Evolutionary conservation across 2,113 vertebrate species (phyloP).

Genomic region (Hippoglossus stenolepis): DNA sequence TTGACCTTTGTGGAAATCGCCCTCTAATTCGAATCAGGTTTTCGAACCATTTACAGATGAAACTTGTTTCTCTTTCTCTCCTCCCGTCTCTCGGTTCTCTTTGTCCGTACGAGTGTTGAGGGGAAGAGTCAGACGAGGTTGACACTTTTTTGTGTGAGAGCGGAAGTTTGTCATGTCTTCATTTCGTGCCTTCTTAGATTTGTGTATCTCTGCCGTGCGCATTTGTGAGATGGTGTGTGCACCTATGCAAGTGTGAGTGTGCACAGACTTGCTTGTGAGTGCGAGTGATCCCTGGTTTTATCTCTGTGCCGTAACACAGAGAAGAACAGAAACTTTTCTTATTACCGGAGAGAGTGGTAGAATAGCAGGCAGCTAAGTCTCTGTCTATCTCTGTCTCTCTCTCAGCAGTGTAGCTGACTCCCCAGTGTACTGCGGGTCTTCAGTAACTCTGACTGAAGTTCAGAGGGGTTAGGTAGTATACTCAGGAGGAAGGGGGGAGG

Average conservation of each 20-base stretch:
- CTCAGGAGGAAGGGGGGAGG: conserved; percentile 73
- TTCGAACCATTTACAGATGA: conserved; percentile 91
- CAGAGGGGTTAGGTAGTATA: conserved; percentile 80
- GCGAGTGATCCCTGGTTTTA: conserved; percentile 80
- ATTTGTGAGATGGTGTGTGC: conserved; percentile 7
- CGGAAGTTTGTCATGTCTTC: conserved; percentile 33
- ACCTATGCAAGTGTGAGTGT: conserved; percentile 11
- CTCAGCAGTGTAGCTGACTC: conserved; percentile 74
- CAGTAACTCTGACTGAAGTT: conserved; percentile 82
- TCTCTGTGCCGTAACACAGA: conserved; percentile 75
- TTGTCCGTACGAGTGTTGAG: conserved; percentile 30
- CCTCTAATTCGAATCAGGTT: conserved; percentile 96
- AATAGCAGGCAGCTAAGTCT: conserved; percentile 81
- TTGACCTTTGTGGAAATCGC: conserved; percentile 99
- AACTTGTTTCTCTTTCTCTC: conserved; percentile 86
- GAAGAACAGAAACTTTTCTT: conserved; percentile 83
- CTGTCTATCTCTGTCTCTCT: conserved; percentile 76
- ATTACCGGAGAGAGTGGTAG: conserved; percentile 78
- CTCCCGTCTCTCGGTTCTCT: conserved; percentile 26
- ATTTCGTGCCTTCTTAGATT: conserved; percentile 37
- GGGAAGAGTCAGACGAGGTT: conserved; percentile 41
- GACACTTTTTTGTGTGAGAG: conserved; percentile 5
- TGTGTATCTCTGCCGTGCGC: background rate
- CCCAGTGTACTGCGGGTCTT: conserved; percentile 76
- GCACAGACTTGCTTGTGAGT: conserved; percentile 33